Percentiles rank a stretch among this genome's conserved stretches.
These are phyloP conservation scores for Mirza zaza DNA, from an alignment of 2,113 vertebrate genomes.

Conservation along the genomic window DNA sequence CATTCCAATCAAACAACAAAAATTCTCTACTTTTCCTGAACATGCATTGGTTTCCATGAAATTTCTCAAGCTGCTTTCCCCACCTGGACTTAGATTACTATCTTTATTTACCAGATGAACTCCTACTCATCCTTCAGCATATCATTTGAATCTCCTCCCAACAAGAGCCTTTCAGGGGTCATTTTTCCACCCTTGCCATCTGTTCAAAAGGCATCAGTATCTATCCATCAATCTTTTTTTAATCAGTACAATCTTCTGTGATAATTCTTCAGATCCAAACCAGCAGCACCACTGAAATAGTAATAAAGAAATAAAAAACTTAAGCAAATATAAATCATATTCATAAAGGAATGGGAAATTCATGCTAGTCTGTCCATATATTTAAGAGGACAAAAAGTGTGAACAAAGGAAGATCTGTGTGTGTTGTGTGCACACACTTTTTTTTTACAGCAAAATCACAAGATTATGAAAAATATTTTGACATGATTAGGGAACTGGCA, in stretches of 20 bases:
- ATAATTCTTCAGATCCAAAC: background rate
- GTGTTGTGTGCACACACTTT: background rate
- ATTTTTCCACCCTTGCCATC: background rate
- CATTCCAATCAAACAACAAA: background rate
- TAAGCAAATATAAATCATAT: background rate
- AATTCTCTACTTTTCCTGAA: background rate
- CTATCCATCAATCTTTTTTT: background rate
- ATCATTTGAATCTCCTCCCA: background rate
- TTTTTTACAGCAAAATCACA: conserved; percentile 50
- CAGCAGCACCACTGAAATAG: background rate
- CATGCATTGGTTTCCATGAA: background rate
- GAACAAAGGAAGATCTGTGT: background rate
- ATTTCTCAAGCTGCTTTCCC: background rate
- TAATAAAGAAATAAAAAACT: background rate
- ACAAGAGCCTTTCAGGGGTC: background rate
- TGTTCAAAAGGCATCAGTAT: background rate
- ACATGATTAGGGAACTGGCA: conserved; percentile 24
- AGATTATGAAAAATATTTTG: conserved; percentile 46
- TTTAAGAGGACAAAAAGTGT: background rate
- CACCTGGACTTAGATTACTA: background rate
- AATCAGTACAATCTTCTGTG: background rate
- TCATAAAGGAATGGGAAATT: background rate
- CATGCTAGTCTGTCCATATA: background rate
- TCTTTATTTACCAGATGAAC: background rate
- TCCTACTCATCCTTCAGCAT: background rate